Base-by-base conservation (phyloP, 2,888 invertebrate genomes). In the Gibbula magus region DNA sequence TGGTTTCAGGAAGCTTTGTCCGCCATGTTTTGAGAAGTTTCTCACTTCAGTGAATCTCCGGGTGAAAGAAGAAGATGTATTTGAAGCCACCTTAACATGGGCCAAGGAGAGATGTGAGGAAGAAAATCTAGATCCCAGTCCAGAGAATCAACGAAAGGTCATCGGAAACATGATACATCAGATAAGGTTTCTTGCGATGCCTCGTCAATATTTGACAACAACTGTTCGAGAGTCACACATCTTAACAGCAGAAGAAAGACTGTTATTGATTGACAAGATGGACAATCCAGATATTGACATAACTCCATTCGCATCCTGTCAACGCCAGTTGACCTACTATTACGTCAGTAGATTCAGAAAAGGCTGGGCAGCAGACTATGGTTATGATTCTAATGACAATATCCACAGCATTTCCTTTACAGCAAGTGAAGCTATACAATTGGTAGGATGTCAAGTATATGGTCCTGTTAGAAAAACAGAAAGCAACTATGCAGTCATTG, bases 201-300 rank as follows among this genome's bases (percentile, higher is more conserved):
- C 79, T 20, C 70, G 77, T 20, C 56, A 75, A 5, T 85, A 81
- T 78, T 83, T 86, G 25, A 56, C 75, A 29, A 84, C 85, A 66
- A 73, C 45, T 5, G 85, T 87, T 20, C 76, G 82, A 29, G 80
- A 83, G 32, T 77, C 77, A 16, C 82, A 82, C 10, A 74, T 87
- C 13, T 70, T 87, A 1, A 80, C 81, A 20, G 35, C 61, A 0
- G 70, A 78, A 0, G 85, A 87, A 56, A 70, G 74, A 25, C 66
- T 81, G 96, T 13, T 52, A 16, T 13, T 52, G 10, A 52, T 52
- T 52, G 52, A 52, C 52, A 10, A 52, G 13, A 52, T 52, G 52
- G 18, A 13, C 16, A 13, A 16, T 52, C 10, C 10, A 52, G 52
- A 52, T 52, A 10, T 52, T 52, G 13, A 10, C 52, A 52, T 52